These are phyloP conservation scores for Epinephelus malabaricus DNA, from an alignment of 2,797 vertebrate species.

Conservation along the genomic window DNA sequence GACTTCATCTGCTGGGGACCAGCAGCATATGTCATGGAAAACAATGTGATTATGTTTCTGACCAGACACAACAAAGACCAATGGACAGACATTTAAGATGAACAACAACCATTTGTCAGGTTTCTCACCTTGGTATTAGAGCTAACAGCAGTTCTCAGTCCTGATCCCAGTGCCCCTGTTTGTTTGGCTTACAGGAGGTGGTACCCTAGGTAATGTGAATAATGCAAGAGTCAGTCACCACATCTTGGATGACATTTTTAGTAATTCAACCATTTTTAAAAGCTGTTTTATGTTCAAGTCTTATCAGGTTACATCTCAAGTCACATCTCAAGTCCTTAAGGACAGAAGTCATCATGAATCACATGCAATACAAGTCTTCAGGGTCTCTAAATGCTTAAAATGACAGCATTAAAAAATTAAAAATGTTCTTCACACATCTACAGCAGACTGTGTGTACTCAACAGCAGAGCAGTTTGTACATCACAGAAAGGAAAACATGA, in stretches of 20 bases:
- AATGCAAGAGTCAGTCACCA: constrained; percentile 26
- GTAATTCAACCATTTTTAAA: constrained; percentile 16
- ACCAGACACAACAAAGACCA: background rate
- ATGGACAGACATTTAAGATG: background rate
- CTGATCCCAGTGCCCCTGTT: constrained; percentile 23
- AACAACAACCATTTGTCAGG: constrained; percentile 2
- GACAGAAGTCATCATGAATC: background rate
- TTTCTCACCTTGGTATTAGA: constrained; percentile 10
- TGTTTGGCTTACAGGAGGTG: background rate
- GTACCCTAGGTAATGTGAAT: constrained; percentile 30
- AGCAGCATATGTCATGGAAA: too few relatives aligned
- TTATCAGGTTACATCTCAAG: background rate
- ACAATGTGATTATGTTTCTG: background rate
- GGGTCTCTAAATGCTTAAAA: background rate
- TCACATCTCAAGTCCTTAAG: background rate
- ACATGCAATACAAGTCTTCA: background rate
- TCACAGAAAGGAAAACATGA: background rate
- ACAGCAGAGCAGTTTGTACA: background rate
- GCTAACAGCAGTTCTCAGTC: constrained; percentile 15
- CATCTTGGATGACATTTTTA: background rate
- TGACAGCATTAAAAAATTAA: background rate
- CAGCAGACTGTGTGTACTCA: too few relatives aligned
- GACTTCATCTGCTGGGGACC: constrained; percentile 4
- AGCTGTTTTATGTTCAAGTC: constrained; percentile 14
- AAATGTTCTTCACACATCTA: too few relatives aligned